Percentiles rank a stretch among this genome's conserved stretches.
These are phyloP conservation scores for Drosophila merina DNA, from an alignment of 2,888 invertebrate genomes.

Conservation along the genomic window DNA sequence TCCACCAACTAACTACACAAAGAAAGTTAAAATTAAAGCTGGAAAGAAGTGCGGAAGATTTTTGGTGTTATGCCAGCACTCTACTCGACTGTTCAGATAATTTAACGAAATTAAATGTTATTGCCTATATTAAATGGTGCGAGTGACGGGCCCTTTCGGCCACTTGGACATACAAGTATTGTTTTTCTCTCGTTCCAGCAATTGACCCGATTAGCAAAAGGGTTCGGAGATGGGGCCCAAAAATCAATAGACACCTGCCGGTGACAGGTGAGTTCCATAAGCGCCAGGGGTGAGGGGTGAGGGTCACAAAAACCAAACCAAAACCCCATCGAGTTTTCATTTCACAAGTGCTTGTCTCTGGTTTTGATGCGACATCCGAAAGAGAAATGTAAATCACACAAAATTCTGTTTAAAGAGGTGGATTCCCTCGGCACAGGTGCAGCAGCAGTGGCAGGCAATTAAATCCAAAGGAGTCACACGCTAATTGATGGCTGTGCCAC, in stretches of 20 bases:
- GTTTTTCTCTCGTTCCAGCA: conserved; percentile 50
- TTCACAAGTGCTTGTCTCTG: conserved; percentile 41
- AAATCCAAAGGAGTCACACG: conserved; percentile 34
- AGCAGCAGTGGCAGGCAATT: conserved; percentile 7
- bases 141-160: conserved; percentile 55
- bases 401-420: conserved; percentile 43
- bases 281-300: neutral
- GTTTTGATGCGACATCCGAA: conserved; percentile 25
- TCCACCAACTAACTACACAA: conserved; percentile 60
- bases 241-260: conserved; percentile 68
- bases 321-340: conserved; percentile 22
- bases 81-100: neutral
- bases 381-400: conserved; percentile 43
- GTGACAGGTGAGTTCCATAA: conserved; percentile 57
- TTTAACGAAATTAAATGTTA: conserved; percentile 3
- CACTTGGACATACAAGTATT: conserved; percentile 41
- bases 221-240: conserved; percentile 36
- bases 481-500: conserved; percentile 40
- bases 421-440: conserved; percentile 30
- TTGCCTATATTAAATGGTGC: conserved; percentile 20
- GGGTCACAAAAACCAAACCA: conserved; percentile 23
- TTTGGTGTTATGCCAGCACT: conserved; percentile 20
- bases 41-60: conserved; percentile 48
- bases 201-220: conserved; percentile 70
- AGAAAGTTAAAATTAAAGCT: conserved; percentile 75